Evolutionary conservation across 2,888 invertebrate species (phyloP).

Genomic region (Plagodis pulveraria): DNA sequence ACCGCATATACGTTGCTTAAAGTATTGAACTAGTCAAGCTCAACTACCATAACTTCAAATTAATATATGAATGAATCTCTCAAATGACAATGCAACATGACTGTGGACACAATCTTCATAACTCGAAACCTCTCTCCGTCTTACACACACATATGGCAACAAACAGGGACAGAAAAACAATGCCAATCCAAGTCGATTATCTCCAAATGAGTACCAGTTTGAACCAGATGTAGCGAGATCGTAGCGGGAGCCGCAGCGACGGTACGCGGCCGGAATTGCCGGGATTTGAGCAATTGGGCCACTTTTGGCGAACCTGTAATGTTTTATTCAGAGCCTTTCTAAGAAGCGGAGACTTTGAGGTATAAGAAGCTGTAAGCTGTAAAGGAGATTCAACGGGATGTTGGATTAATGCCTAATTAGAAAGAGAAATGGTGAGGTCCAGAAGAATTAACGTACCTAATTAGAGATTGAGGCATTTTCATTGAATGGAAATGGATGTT

Average conservation of each 20-base stretch:
- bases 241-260: constrained; percentile 19
- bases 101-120: constrained; percentile 5
- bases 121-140: constrained; percentile 10
- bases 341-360: constrained; percentile 5
- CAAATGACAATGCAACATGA: not conserved
- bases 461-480: not conserved
- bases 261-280: constrained; percentile 6
- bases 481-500: too few species aligned
- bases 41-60: too few species aligned
- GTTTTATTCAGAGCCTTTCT: constrained; percentile 15
- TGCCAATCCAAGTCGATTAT: constrained; percentile 52
- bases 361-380: constrained; percentile 1
- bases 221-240: constrained; percentile 65
- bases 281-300: not conserved
- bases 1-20: too few species aligned
- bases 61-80: too few species aligned
- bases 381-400: not conserved
- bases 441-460: not conserved
- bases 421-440: not conserved
- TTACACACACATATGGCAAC: not conserved
- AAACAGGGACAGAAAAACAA: constrained; percentile 16
- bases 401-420: not conserved
- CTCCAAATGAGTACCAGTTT: constrained; percentile 74
- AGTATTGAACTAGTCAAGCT: too few species aligned
- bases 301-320: constrained; percentile 12